Base-by-base conservation (phyloP, 2,888 invertebrate genomes). In the Melieria crassipennis region DNA sequence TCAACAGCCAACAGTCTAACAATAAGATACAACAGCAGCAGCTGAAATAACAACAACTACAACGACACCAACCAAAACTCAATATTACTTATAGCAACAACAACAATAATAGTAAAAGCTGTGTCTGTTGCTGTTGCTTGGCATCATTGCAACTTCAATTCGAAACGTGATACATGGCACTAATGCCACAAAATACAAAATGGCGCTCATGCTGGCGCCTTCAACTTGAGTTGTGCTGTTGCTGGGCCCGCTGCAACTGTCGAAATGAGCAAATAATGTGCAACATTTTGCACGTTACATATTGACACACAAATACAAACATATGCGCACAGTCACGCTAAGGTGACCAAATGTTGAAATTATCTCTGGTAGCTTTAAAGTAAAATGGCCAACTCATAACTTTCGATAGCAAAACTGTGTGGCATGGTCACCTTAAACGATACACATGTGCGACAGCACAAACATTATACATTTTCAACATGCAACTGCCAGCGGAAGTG, bases 151-250 rank as follows among this genome's bases (percentile, higher is more conserved):
- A 57, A 13, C 57, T 57, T 57, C 57, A 57, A 57, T 57, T 57
- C 30, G 57, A 16, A 57, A 57, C 57, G 57, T 57, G 57, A 57
- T 30, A 4, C 30, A 57, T 57, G n/a, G 57, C 16, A 16, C 57
- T 57, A 57, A 57, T 57, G 30, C 9, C 57, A 16, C 30, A 30
- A 30, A 30, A 30, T 57, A 57, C 57, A 57, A 57, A 57, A 57
- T 57, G 57, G 16, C 6, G 57, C 30, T 30, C 30, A 57, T 57
- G 9, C 30, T 57, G n/a, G n/a, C 52, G 52, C 13, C 9, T 30
- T 30, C 30, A 30, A 30, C 30, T 30, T 30, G 30, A 7, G 52
- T 52, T 13, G 52, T 9, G 11, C 6, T 9, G 52, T 52, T n/a
- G 7, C 1, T 50, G 50, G 7, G 11, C 7, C 9, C 11, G 50